A percentile compares a stretch with the other conserved stretches of the same genome.
Evolutionary conservation across 2,888 invertebrate species (phyloP).

Genomic region (Lymantria dispar): DNA sequence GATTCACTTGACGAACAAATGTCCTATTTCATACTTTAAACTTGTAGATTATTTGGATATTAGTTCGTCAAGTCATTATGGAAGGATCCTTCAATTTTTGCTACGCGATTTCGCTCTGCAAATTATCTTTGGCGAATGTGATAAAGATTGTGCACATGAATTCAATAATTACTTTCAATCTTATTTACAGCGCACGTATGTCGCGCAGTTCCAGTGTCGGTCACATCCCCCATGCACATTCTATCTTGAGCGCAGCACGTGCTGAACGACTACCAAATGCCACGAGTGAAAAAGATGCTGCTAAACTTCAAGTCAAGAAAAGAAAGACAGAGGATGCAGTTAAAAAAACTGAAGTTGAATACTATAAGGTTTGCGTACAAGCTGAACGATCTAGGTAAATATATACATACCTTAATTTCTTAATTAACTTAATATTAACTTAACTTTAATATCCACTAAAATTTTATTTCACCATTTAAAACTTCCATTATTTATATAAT

Average conservation of each 20-base stretch:
- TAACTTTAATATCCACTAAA: too few species aligned
- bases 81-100: conserved; percentile 64
- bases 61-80: conserved; percentile 22
- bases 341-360: conserved; percentile 95
- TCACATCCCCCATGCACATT: conserved; percentile 78
- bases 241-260: conserved; percentile 70
- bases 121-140: conserved; percentile 43
- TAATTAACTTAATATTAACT: too few species aligned
- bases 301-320: conserved; percentile 93
- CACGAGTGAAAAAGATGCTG: conserved; percentile 83
- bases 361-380: conserved; percentile 94
- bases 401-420: not conserved
- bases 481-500: too few species aligned
- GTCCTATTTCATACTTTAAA: conserved; percentile 23
- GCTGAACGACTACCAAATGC: conserved; percentile 59
- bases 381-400: conserved; percentile 92
- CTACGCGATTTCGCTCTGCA: conserved; percentile 48
- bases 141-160: conserved; percentile 8
- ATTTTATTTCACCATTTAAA: too few species aligned
- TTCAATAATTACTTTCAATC: conserved; percentile 21
- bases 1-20: conserved; percentile 37
- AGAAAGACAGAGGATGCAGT: conserved; percentile 95
- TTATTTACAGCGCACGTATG: conserved; percentile 57
- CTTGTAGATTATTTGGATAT: conserved; percentile 16
- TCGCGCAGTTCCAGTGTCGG: conserved; percentile 82